Conservation (phyloP, 1,140 invertebrate genomes). For the Hycleus cichorii region DNA sequence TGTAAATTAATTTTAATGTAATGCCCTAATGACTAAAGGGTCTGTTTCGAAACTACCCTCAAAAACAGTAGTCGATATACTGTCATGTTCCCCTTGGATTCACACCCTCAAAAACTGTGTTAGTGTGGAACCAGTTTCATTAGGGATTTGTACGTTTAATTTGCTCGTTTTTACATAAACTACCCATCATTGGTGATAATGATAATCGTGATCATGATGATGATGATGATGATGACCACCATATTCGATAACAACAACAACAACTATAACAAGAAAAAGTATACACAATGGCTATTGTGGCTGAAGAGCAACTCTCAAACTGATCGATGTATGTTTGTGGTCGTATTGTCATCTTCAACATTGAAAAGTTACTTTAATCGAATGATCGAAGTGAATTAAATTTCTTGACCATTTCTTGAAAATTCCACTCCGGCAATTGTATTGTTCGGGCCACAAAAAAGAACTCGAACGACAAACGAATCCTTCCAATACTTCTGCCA, state of each 20-base stretch:
- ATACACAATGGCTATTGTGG: slow-evolving; percentile 8
- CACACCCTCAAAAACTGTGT: slow-evolving; percentile 8
- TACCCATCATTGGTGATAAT: no score
- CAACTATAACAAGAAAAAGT: background rate
- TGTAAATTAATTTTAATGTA: slow-evolving; percentile 41
- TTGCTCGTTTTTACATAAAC: no score
- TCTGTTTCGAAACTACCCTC: slow-evolving; percentile 23
- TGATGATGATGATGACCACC: no score
- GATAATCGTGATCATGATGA: no score
- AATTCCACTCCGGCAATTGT: background rate
- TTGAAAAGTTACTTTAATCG: background rate
- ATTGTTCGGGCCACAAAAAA: no score
- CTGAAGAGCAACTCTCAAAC: slow-evolving; percentile 6
- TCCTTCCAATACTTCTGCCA: no score
- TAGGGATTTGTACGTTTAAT: no score
- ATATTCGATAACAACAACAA: no score
- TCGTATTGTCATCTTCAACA: background rate
- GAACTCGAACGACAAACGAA: no score
- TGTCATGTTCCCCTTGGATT: slow-evolving; percentile 17
- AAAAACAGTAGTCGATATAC: no score
- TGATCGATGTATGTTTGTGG: slow-evolving; percentile 10
- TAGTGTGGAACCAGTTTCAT: no score
- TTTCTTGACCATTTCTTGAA: background rate
- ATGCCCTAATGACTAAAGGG: slow-evolving; percentile 40
- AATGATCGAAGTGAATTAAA: slow-evolving; percentile 11